Conservation (phyloP, 2,113 vertebrate genomes). For the Podarcis cretensis region DNA sequence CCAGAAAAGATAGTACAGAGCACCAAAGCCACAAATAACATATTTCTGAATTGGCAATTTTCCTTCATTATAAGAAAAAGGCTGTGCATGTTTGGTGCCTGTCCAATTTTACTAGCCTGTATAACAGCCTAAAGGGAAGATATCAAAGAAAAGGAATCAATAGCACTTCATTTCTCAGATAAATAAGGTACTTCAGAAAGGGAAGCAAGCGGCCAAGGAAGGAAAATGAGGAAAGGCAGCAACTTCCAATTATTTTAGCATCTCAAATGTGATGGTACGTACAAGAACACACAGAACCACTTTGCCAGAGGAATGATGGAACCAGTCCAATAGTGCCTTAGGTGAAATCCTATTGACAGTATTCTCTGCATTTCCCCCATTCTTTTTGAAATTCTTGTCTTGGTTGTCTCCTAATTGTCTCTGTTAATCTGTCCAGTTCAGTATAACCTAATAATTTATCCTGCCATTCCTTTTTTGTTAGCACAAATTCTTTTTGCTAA, state of each 20-base stretch:
- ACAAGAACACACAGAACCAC: background rate
- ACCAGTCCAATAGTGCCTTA: slow-evolving; percentile 1
- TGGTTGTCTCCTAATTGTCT: too few relatives aligned
- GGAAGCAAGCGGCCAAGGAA: background rate
- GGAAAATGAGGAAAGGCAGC: background rate
- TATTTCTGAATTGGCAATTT: slow-evolving; percentile 13
- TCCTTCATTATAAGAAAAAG: background rate
- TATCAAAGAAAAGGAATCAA: background rate
- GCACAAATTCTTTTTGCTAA: too few relatives aligned
- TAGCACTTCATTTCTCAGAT: slow-evolving; percentile 6
- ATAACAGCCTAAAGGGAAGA: background rate
- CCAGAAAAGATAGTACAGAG: background rate
- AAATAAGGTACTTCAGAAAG: background rate
- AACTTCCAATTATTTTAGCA: background rate
- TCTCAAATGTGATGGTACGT: background rate
- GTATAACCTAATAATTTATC: too few relatives aligned
- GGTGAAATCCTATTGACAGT: background rate
- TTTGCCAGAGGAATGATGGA: background rate
- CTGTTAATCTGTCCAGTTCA: too few relatives aligned
- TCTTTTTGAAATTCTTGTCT: too few relatives aligned
- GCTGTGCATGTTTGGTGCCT: background rate
- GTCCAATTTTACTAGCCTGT: background rate
- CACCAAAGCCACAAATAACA: background rate
- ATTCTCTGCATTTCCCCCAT: too few relatives aligned
- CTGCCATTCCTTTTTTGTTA: too few relatives aligned